A percentile compares a stretch with the other conserved stretches of the same genome.
phyloP scores from a whole-genome alignment of 2,113 vertebrate species.

The Pseudorectes ferrugineus region DNA sequence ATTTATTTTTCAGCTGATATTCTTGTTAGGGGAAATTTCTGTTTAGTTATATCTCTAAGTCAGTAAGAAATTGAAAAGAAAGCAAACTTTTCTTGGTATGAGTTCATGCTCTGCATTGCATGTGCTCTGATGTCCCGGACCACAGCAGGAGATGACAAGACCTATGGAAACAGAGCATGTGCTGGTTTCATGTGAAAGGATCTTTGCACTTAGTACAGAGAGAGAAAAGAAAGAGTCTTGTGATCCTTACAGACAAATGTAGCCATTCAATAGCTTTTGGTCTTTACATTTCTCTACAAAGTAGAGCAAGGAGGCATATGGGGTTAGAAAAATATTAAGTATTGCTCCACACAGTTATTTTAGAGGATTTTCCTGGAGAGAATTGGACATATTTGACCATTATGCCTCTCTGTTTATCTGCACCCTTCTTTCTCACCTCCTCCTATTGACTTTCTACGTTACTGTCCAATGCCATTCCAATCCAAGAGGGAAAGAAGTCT shows the following conservation, averaged over 20 bases:
- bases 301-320: neutral
- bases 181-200: neutral
- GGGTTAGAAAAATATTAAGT: neutral
- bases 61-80: neutral
- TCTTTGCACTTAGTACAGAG: neutral
- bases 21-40: neutral
- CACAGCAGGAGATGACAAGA: neutral
- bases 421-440: neutral
- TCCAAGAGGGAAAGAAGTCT: neutral
- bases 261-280: neutral
- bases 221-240: neutral
- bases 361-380: neutral
- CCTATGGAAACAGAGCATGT: fast-evolving
- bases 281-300: neutral
- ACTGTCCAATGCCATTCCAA: neutral
- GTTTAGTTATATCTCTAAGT: neutral
- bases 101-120: neutral
- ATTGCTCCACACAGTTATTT: neutral
- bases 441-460: neutral
- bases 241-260: neutral
- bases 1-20: neutral
- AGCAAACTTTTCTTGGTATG: neutral
- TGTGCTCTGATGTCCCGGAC: neutral
- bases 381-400: neutral
- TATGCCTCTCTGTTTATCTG: neutral